A percentile compares a stretch with the other conserved stretches of the same genome.
Conservation (phyloP, 1,140 invertebrate species). For the Plectrocnemia conspersa region DNA sequence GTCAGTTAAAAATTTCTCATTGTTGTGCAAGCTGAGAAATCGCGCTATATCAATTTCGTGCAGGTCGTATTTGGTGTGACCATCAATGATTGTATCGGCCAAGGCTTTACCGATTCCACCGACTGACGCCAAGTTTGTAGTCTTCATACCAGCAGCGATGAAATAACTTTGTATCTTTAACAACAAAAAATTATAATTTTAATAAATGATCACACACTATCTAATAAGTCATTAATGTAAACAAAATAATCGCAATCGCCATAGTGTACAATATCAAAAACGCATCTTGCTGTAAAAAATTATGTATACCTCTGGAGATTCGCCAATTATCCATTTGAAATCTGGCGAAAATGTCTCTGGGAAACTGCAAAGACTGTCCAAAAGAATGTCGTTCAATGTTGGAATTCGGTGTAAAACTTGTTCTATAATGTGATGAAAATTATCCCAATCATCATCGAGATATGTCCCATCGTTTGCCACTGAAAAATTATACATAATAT, state of each 20-base stretch:
- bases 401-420: slow-evolving; percentile 82
- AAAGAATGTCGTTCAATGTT: slow-evolving; percentile 61
- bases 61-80: slow-evolving; percentile 76
- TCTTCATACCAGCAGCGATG: slow-evolving; percentile 94
- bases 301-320: slow-evolving; percentile 86
- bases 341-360: slow-evolving; percentile 93
- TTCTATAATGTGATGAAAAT: slow-evolving; percentile 86
- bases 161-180: slow-evolving; percentile 86
- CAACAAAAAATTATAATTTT: too few species aligned
- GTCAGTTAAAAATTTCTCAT: slow-evolving; percentile 88
- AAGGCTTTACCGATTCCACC: slow-evolving; percentile 90
- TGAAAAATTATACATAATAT: too few species aligned
- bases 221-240: too few species aligned
- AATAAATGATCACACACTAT: too few species aligned
- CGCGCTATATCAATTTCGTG: slow-evolving; percentile 89
- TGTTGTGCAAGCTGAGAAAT: slow-evolving; percentile 94
- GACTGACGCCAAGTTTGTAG: slow-evolving; percentile 85
- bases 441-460: slow-evolving; percentile 88
- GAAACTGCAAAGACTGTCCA: slow-evolving; percentile 78
- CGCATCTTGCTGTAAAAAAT: too few species aligned
- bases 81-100: slow-evolving; percentile 84
- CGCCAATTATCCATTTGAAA: slow-evolving; percentile 87
- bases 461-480: slow-evolving; percentile 46
- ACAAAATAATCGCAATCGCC: too few species aligned
- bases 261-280: too few species aligned